A percentile compares a stretch with the other conserved stretches of the same genome.
Conservation (phyloP, 53 echinoderm and acorn worm genomes). For the Crossaster papposus region DNA sequence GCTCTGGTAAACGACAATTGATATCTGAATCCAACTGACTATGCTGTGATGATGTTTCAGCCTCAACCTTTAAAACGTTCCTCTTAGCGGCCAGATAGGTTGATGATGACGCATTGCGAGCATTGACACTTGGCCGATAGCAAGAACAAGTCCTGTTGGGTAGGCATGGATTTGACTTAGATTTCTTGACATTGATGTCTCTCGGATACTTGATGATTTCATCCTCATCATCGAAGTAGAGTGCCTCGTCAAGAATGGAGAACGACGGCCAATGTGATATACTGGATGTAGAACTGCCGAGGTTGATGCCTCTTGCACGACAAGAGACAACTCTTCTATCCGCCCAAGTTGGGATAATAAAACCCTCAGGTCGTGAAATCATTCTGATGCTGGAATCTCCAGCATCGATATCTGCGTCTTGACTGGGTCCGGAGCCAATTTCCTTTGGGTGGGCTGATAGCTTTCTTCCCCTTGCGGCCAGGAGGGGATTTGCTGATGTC, state of each 20-base stretch:
- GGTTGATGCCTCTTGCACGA: constrained; percentile 17
- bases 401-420: not conserved
- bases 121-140: not conserved
- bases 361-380: not conserved
- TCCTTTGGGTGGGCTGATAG: not conserved
- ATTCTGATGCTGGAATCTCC: not conserved
- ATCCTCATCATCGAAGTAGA: not conserved
- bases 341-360: not conserved
- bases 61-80: not conserved
- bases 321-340: constrained; percentile 12
- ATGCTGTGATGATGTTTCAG: not conserved
- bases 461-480: not conserved
- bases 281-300: not conserved
- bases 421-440: not conserved
- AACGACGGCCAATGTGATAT: not conserved
- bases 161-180: not conserved
- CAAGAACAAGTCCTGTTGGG: not conserved
- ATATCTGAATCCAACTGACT: not conserved
- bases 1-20: not conserved
- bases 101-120: not conserved
- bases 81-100: not conserved
- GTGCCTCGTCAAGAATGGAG: constrained; percentile 21
- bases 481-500: constrained; percentile 7
- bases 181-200: not conserved
- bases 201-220: not conserved